Conservation (phyloP, 2,888 invertebrate genomes). For the Epicampocera succincta region DNA sequence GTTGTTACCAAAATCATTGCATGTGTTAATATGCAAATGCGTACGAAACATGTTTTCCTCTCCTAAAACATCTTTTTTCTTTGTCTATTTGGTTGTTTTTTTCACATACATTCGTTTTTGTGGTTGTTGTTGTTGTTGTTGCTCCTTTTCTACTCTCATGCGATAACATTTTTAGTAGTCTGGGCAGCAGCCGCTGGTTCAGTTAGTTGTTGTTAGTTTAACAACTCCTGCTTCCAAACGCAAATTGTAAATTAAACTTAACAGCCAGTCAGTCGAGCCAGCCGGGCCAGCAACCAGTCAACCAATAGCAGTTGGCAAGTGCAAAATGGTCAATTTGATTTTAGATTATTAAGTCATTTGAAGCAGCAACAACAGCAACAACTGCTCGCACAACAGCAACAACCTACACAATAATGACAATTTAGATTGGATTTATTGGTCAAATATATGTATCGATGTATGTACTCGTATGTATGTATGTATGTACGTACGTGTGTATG, state of each 20-base stretch:
- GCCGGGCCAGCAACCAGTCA: slow-evolving; percentile 39
- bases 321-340: slow-evolving; percentile 70
- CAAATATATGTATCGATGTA: background rate
- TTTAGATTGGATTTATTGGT: slow-evolving; percentile 63
- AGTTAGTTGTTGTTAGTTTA: too few relatives aligned
- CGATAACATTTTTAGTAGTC: background rate
- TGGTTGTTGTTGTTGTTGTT: background rate
- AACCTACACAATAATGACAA: slow-evolving; percentile 67
- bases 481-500: too few relatives aligned
- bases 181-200: too few relatives aligned
- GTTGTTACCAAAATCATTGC: slow-evolving; percentile 62
- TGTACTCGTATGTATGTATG: background rate
- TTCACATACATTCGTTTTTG: too few relatives aligned
- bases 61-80: slow-evolving; percentile 48
- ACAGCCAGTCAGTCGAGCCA: slow-evolving; percentile 44
- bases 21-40: slow-evolving; percentile 72
- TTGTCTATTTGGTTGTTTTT: background rate
- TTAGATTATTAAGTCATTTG: slow-evolving; percentile 70
- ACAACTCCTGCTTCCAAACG: slow-evolving; percentile 46
- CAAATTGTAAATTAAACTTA: slow-evolving; percentile 41
- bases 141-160: background rate
- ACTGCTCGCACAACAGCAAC: slow-evolving; percentile 47
- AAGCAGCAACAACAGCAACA: slow-evolving; percentile 63
- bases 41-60: slow-evolving; percentile 61
- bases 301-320: slow-evolving; percentile 65